Evolutionary conservation across 2,113 vertebrate species (phyloP).

Genomic region (Talpa occidentalis): DNA sequence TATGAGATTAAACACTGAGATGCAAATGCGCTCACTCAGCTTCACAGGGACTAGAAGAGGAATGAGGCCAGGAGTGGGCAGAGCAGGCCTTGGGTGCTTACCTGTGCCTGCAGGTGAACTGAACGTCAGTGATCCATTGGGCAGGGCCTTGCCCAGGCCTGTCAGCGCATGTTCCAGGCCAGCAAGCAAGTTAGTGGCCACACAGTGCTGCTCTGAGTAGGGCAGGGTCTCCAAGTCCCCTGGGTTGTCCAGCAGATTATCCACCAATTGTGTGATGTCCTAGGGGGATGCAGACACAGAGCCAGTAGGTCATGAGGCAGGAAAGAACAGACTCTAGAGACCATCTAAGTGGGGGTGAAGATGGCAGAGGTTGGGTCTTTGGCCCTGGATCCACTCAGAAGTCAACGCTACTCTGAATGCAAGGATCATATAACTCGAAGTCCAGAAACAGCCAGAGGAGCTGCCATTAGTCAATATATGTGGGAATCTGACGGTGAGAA

Average conservation of each 20-base stretch:
- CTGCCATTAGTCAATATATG: too few species aligned
- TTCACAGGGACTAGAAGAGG: too few species aligned
- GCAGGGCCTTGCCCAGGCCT: constrained; percentile 4
- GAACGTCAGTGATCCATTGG: background rate
- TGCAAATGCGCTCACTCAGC: too few species aligned
- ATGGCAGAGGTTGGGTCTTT: too few species aligned
- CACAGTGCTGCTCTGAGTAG: fast-evolving
- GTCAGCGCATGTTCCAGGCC: constrained; percentile 18
- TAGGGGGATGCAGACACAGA: background rate
- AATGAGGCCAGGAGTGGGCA: too few species aligned
- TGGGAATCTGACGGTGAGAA: too few species aligned
- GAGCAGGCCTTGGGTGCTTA: background rate
- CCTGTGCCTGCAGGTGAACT: background rate
- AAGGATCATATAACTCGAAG: too few species aligned
- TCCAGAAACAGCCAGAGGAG: too few species aligned
- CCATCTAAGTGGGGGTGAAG: fast-evolving
- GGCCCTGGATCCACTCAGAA: too few species aligned
- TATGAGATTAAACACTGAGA: too few species aligned
- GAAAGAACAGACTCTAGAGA: background rate
- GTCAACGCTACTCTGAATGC: too few species aligned
- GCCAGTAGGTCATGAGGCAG: background rate
- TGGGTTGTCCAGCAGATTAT: background rate
- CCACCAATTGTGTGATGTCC: constrained; percentile 1
- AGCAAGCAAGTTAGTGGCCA: constrained; percentile 41
- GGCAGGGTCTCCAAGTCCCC: background rate